A percentile compares a stretch with the other conserved stretches of the same genome.
These are phyloP conservation scores for Lineus longissimus DNA, from an alignment of 1,140 invertebrate species.

Conservation along the genomic window DNA sequence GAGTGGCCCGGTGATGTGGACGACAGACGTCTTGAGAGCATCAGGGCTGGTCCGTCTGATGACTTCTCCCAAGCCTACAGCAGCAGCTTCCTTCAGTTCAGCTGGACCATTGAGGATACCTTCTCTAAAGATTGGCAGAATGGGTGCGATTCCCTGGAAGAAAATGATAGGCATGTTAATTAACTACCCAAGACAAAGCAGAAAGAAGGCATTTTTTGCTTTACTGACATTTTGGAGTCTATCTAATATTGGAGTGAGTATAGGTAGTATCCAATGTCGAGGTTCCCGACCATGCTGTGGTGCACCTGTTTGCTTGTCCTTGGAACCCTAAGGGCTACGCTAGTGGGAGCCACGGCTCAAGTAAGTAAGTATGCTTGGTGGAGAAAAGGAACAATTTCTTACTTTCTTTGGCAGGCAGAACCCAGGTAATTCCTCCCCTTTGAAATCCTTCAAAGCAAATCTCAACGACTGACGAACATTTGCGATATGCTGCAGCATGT, in stretches of 20 bases:
- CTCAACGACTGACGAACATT: slow-evolving; percentile 88
- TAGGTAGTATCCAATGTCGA: no score
- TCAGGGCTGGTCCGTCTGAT: slow-evolving; percentile 71
- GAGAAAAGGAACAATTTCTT: not conserved
- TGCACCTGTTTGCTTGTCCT: no score
- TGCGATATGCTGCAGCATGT: slow-evolving; percentile 77
- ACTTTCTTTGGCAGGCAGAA: slow-evolving; percentile 83
- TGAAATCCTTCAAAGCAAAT: slow-evolving; percentile 82
- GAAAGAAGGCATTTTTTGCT: no score
- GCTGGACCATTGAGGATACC: slow-evolving; percentile 90
- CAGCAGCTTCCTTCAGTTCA: slow-evolving; percentile 91
- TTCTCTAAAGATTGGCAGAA: slow-evolving; percentile 92
- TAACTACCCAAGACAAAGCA: no score
- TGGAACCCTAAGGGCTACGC: no score
- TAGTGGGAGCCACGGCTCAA: no score
- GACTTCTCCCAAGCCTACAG: slow-evolving; percentile 88
- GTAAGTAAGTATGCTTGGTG: no score
- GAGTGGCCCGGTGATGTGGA: slow-evolving; percentile 94
- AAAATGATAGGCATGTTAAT: slow-evolving; percentile 18
- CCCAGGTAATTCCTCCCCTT: slow-evolving; percentile 80
- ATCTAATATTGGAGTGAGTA: no score
- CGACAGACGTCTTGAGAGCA: slow-evolving; percentile 88
- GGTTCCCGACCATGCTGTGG: no score
- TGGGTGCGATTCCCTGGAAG: slow-evolving; percentile 77
- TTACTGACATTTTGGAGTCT: no score